Evolutionary conservation across 2,113 vertebrate genomes (phyloP).

Genomic region (Micromys minutus): DNA sequence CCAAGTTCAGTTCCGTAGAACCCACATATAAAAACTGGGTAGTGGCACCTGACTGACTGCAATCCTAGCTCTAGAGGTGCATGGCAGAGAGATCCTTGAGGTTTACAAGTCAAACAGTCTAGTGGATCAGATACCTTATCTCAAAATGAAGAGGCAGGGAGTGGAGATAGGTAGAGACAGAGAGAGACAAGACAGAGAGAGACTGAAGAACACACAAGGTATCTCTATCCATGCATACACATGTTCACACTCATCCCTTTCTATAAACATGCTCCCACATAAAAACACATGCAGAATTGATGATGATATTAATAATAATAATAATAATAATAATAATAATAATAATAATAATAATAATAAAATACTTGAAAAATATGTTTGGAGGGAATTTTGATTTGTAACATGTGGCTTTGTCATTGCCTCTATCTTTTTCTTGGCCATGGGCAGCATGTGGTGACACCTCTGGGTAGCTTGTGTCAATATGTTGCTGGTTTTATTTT

Average conservation of each 20-base stretch:
- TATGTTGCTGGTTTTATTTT: background rate
- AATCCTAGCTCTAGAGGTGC: background rate
- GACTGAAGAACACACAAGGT: background rate
- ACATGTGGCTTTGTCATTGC: background rate
- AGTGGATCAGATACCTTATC: background rate
- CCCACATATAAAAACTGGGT: background rate
- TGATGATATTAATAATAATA: background rate
- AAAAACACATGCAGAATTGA: background rate
- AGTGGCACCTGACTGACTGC: background rate
- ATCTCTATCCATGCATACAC: background rate
- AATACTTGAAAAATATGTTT: background rate
- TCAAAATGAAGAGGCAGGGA: background rate
- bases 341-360: background rate
- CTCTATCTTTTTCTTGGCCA: background rate
- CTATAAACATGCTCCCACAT: background rate
- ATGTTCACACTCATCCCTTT: background rate
- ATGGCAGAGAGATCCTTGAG: background rate
- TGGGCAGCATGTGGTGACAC: too few relatives aligned
- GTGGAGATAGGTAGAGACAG: too few relatives aligned
- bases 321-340: background rate
- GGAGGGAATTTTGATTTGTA: background rate
- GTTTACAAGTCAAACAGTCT: background rate
- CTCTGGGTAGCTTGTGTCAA: background rate
- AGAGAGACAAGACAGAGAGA: background rate
- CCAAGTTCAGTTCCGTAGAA: background rate